Base-by-base conservation (phyloP, 2,888 invertebrate genomes). In the Agrotis exclamationis region DNA sequence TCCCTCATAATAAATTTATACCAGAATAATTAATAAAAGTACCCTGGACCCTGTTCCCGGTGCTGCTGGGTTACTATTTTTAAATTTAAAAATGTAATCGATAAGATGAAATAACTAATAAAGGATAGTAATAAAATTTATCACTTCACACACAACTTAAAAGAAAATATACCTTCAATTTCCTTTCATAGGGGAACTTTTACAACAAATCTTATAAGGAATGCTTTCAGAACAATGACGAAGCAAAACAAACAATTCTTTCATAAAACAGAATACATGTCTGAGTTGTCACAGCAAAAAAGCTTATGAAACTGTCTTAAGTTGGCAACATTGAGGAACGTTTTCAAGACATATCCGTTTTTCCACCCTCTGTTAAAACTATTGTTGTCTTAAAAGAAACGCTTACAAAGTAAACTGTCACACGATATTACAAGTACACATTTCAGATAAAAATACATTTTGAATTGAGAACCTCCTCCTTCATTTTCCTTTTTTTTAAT, bases 251-350 rank as follows among this genome's bases (percentile, higher is more conserved):
- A 89, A 89, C 84, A 83, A 78, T 83, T 73, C 68, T 80, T 84
- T 86, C 71, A 85, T 87, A 89, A 88, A 87, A 86, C 82, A 85
- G 82, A 88, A 88, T 89, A 86, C 87, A 85, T 86, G 89, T 90
- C 89, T 85, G 71, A 80, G 84, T 85, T 90, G 89, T 91, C 89
- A 88, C 85, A 88, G 84, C 88, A 90, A 92, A 91, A 91, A 93
- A 91, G 86, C 90, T 92, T 90, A 91, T 90, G 88, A 91, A 92
- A 92, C 88, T 88, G 86, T 89, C 89, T 83, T 66, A 80, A 83
- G 87, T 87, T 88, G 76, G 74, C 81, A 88, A 88, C 80, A 83
- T 70, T 51, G 76, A 70, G 68, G 67, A 86, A 89, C 86, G 81
- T 90, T 87, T 83, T 74, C 77, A 78, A 82, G 84, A 85, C 81